phyloP scores from a whole-genome alignment of 2,797 vertebrate genomes.

The Coluber constrictor region DNA sequence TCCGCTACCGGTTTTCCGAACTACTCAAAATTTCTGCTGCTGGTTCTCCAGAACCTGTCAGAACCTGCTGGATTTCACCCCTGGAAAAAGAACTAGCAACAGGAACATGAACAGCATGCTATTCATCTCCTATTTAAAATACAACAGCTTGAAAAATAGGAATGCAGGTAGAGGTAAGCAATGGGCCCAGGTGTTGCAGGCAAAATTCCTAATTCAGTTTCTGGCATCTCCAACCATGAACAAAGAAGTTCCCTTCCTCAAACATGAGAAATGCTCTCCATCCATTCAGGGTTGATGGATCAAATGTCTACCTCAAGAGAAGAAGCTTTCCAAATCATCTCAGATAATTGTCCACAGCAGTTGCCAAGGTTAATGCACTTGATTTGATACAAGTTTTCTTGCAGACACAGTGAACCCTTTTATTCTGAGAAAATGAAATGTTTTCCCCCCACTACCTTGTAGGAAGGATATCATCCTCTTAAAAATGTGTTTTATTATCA shows the following conservation, averaged over 20 bases:
- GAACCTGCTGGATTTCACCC: no score
- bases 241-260: background rate
- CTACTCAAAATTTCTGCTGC: no score
- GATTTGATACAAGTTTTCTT: no score
- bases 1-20: no score
- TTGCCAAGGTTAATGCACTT: background rate
- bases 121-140: background rate
- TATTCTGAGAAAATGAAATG: background rate
- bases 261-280: background rate
- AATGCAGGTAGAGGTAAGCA: background rate
- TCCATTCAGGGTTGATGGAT: background rate
- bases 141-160: background rate
- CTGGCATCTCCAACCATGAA: background rate
- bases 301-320: background rate
- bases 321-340: background rate
- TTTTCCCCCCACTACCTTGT: background rate
- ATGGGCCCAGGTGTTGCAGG: background rate
- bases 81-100: background rate
- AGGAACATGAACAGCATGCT: background rate
- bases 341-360: background rate
- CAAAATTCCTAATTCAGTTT: background rate
- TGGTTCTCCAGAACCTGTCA: no score
- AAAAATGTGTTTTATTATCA: background rate
- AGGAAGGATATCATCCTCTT: conserved; percentile 11
- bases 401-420: conserved; percentile 16